These are phyloP conservation scores for Galleria mellonella DNA, from an alignment of 1,140 invertebrate genomes.

Conservation along the genomic window DNA sequence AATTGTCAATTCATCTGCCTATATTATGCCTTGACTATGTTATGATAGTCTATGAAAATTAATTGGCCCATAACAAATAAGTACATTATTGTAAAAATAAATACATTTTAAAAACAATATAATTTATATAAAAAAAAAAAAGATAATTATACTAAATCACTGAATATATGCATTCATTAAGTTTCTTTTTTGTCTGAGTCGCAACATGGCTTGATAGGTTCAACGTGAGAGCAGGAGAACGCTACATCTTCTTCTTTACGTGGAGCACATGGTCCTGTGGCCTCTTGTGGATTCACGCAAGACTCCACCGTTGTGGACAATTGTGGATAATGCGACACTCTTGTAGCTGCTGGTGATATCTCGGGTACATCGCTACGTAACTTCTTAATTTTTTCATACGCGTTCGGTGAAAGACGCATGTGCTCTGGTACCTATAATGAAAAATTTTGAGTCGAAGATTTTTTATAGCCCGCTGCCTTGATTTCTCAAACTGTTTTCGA, in stretches of 20 bases:
- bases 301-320: slow-evolving; percentile 19
- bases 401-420: slow-evolving; percentile 45
- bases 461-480: too few species aligned
- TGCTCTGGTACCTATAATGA: slow-evolving; percentile 40
- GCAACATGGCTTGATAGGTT: slow-evolving; percentile 38
- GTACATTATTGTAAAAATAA: too few species aligned
- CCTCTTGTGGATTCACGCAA: slow-evolving; percentile 28
- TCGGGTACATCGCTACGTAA: slow-evolving; percentile 40
- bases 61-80: too few species aligned
- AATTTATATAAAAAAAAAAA: not conserved
- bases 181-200: slow-evolving; percentile 22
- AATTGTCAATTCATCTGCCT: too few species aligned
- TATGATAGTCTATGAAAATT: too few species aligned
- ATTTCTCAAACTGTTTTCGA: too few species aligned
- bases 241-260: slow-evolving; percentile 46
- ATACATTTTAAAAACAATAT: not conserved
- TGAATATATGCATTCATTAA: too few species aligned
- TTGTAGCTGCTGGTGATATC: slow-evolving; percentile 47
- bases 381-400: slow-evolving; percentile 44
- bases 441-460: too few species aligned
- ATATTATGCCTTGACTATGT: too few species aligned
- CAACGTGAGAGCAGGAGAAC: slow-evolving; percentile 46
- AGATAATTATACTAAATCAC: not conserved
- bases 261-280: slow-evolving; percentile 23
- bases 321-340: slow-evolving; percentile 27